These are phyloP conservation scores for Colinus virginianus DNA, from an alignment of 2,113 vertebrate species.

Conservation along the genomic window DNA sequence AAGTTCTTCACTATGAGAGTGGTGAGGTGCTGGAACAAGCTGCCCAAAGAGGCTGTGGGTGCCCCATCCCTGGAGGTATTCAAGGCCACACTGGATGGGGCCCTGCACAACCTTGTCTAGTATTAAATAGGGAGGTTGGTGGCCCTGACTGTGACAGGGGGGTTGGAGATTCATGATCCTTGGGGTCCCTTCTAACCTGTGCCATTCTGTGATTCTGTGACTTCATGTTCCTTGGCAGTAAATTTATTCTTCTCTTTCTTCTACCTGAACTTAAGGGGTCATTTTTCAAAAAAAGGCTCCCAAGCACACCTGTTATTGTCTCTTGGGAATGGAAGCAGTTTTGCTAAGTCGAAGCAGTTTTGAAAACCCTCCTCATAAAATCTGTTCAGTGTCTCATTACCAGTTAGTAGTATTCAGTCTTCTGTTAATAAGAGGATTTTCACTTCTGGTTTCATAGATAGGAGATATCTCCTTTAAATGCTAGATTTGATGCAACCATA, in stretches of 20 bases:
- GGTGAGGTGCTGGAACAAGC: no score
- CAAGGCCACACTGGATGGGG: no score
- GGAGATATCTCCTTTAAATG: background rate
- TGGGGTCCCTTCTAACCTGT: no score
- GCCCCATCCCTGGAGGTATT: no score
- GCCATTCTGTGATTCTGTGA: no score
- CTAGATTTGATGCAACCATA: background rate
- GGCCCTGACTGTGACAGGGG: no score
- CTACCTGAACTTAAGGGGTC: rapidly evolving
- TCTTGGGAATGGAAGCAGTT: background rate
- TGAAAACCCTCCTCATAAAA: background rate
- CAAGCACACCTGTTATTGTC: background rate
- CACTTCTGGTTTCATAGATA: background rate
- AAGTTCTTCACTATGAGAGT: no score
- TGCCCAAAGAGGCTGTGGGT: no score
- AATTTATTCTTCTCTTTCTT: background rate
- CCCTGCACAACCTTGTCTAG: no score
- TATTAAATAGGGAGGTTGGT: no score
- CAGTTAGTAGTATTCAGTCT: background rate
- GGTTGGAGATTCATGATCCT: no score
- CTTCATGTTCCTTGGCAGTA: background rate
- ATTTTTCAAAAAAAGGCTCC: background rate
- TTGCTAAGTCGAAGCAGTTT: background rate
- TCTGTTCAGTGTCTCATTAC: background rate
- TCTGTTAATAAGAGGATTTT: background rate